Percentiles rank a stretch among this genome's conserved stretches.
phyloP scores from a whole-genome alignment of 2,888 invertebrate species.

The Catocala sponsa region DNA sequence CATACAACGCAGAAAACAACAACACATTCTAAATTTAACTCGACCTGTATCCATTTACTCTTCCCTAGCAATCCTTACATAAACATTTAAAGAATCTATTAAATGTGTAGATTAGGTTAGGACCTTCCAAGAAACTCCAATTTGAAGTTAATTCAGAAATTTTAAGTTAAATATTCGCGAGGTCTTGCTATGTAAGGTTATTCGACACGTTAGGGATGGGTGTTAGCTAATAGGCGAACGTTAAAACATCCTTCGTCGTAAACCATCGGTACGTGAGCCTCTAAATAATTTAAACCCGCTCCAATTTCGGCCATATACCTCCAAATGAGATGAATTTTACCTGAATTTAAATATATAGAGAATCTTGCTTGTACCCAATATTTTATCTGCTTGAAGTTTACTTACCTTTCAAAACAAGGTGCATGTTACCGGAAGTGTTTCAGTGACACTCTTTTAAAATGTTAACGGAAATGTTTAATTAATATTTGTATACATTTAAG shows the following conservation, averaged over 20 bases:
- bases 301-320: constrained; percentile 43
- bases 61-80: background rate
- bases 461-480: too few species aligned
- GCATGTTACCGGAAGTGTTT: background rate
- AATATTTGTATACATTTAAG: too few species aligned
- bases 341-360: constrained; percentile 25
- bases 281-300: constrained; percentile 65
- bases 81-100: background rate
- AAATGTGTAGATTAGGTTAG: background rate
- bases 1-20: too few species aligned
- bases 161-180: constrained; percentile 15
- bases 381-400: background rate
- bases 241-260: constrained; percentile 56
- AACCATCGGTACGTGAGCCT: constrained; percentile 60
- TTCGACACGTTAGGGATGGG: constrained; percentile 28
- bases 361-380: background rate
- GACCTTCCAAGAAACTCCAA: constrained; percentile 5
- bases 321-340: constrained; percentile 28
- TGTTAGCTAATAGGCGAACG: constrained; percentile 58
- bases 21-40: too few species aligned
- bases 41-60: too few species aligned
- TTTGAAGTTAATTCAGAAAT: constrained; percentile 16
- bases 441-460: too few species aligned
- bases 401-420: background rate
- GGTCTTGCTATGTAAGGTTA: constrained; percentile 11